Evolutionary conservation across 1,140 invertebrate genomes (phyloP).

Genomic region (Macrostomum lignano): DNA sequence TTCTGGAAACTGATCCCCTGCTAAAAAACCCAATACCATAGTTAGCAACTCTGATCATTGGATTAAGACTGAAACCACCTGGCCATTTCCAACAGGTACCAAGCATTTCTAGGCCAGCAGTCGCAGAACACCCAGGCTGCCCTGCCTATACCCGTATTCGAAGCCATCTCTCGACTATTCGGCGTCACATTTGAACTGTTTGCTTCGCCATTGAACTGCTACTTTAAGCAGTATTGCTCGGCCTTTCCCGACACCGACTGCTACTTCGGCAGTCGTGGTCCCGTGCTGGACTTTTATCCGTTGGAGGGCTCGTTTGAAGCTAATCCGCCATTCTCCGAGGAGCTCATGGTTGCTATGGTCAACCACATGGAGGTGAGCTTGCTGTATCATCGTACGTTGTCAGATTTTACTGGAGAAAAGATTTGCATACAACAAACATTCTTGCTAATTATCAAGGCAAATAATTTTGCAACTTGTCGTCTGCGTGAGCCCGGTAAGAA

Average conservation of each 20-base stretch:
- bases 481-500: no score
- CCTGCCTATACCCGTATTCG: conserved; percentile 60
- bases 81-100: no score
- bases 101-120: no score
- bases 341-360: conserved; percentile 62
- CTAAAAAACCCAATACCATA: no score
- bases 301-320: conserved; percentile 72
- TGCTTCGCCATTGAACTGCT: conserved; percentile 75
- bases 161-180: conserved; percentile 61
- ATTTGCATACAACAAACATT: no score
- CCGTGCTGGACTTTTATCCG: conserved; percentile 62
- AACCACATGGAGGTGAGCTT: conserved; percentile 59
- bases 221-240: conserved; percentile 77
- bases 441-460: no score
- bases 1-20: no score
- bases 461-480: no score
- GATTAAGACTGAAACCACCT: no score
- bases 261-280: conserved; percentile 54
- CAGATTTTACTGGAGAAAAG: no score
- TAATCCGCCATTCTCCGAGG: conserved; percentile 74
- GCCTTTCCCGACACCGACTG: conserved; percentile 77
- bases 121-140: conserved; percentile 52
- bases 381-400: no score
- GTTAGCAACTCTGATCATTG: no score
- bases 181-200: conserved; percentile 89